phyloP scores from a whole-genome alignment of 1,140 invertebrate species.

The Sinonovacula constricta region DNA sequence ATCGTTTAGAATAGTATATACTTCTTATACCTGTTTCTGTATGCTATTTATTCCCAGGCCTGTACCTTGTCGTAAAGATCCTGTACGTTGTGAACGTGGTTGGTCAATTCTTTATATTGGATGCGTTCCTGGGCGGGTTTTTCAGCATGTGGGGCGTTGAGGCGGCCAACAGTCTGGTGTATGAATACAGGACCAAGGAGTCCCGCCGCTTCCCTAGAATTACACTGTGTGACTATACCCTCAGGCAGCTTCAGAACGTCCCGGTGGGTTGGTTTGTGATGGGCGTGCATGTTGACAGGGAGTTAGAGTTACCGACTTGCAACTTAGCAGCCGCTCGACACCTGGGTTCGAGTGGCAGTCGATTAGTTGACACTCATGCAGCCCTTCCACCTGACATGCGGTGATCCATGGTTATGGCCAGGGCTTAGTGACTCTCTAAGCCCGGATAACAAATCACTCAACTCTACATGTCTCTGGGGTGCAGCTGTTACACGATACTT shows the following conservation, averaged over 20 bases:
- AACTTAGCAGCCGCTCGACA: too few species aligned
- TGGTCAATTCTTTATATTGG: constrained; percentile 79
- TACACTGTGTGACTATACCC: constrained; percentile 68
- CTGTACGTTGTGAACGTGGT: constrained; percentile 79
- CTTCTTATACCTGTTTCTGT: background rate
- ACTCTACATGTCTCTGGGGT: too few species aligned
- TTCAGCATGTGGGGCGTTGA: constrained; percentile 77
- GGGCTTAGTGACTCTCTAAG: too few species aligned
- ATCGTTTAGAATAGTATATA: background rate
- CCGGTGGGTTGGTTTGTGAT: too few species aligned
- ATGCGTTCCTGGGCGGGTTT: constrained; percentile 76
- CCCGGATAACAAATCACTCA: too few species aligned
- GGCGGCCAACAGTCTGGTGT: constrained; percentile 53
- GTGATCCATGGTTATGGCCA: too few species aligned
- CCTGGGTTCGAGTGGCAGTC: too few species aligned
- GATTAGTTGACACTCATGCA: too few species aligned
- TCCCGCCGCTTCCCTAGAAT: constrained; percentile 64
- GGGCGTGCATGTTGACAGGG: too few species aligned
- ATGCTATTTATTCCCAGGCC: constrained; percentile 57
- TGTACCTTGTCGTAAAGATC: constrained; percentile 79
- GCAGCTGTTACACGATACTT: too few species aligned
- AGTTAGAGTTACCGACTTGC: too few species aligned
- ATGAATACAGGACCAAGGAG: constrained; percentile 53
- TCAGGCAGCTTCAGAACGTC: constrained; percentile 55
- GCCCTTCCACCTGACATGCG: too few species aligned